Evolutionary conservation across 2,113 vertebrate genomes (phyloP).

Genomic region (Sula dactylatra): DNA sequence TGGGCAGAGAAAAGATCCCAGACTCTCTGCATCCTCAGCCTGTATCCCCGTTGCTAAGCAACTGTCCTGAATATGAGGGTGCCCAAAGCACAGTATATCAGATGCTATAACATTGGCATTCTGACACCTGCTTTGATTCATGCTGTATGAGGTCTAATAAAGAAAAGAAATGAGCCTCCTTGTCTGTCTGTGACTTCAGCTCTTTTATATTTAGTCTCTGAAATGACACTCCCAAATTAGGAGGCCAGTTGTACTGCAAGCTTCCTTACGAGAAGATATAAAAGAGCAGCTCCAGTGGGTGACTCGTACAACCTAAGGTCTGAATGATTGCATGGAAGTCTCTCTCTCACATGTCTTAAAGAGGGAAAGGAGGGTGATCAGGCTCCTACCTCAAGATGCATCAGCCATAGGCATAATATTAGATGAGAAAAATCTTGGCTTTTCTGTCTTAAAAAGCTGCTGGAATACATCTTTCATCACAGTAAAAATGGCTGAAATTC

Average conservation of each 20-base stretch:
- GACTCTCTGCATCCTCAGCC: constrained; percentile 15
- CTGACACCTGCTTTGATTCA: constrained; percentile 41
- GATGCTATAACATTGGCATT: background rate
- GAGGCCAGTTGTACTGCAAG: background rate
- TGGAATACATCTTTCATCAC: background rate
- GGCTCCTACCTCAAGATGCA: background rate
- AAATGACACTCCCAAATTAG: background rate
- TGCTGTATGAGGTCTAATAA: background rate
- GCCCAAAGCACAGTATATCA: constrained; percentile 30
- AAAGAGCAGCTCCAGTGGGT: background rate
- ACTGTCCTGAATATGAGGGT: constrained; percentile 39
- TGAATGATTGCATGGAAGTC: background rate
- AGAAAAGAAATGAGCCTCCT: background rate
- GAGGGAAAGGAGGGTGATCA: background rate
- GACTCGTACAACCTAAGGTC: fast-evolving
- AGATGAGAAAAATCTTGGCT: background rate
- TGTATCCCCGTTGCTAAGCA: constrained; percentile 49
- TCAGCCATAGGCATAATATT: background rate
- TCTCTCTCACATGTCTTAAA: background rate
- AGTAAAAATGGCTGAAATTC: background rate
- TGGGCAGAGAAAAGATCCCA: constrained; percentile 44
- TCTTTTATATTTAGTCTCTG: background rate
- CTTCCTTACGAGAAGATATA: background rate
- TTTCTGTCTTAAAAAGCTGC: background rate
- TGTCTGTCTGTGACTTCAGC: background rate